Evolutionary conservation across 1,140 invertebrate genomes (phyloP), one percentile per base, ranked within the genome.

Genomic region (Drosophila ambigua): DNA sequence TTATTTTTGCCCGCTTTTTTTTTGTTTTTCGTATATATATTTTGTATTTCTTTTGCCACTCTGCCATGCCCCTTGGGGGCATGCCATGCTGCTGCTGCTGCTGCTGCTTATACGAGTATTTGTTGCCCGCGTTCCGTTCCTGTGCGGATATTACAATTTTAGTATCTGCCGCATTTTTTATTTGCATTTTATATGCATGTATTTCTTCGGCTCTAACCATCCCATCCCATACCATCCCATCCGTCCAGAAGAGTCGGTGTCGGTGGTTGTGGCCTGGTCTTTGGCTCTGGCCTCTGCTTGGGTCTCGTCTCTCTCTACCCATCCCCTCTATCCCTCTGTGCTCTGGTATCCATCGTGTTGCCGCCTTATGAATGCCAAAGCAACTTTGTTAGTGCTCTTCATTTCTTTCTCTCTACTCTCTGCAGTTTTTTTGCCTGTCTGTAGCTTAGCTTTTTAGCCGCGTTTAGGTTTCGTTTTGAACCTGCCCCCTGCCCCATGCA

Each of bases 151-250:
- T 87, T 87, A 87, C 82, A 88, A 87, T 87, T 87, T 87, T 87
- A 87, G 82, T 87, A 87, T 87, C 83, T 88, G 83, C 68, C 73
- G 73, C 75, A 77, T 88, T 71, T 85, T 87, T 87, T 87, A 87
- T 87, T 87, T 87, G 82, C 82, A 87, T 87, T 88, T 87, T 87
- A 82, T 87, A 85, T 85, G 82, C 83, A 85, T 87, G 82, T 85
- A 74, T 69, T 64, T 75, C 63, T 63, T 59, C 24, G 35, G 35
- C 35, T 16, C 35, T 46, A 48, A 59, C 28, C 20, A 59, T 46
- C 44, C 28, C 20, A 59, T 46, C 44, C 44, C n/a, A 13, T n/a
- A 20, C 20, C 20, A 20, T 24, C 23, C 28, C 9, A 13, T 44
- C 54, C 13, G n/a, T 9, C 53, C 24, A 13, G 11, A 2, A 39